Evolutionary conservation across 2,888 invertebrate species (phyloP).

Genomic region (Odontocerum albicorne): DNA sequence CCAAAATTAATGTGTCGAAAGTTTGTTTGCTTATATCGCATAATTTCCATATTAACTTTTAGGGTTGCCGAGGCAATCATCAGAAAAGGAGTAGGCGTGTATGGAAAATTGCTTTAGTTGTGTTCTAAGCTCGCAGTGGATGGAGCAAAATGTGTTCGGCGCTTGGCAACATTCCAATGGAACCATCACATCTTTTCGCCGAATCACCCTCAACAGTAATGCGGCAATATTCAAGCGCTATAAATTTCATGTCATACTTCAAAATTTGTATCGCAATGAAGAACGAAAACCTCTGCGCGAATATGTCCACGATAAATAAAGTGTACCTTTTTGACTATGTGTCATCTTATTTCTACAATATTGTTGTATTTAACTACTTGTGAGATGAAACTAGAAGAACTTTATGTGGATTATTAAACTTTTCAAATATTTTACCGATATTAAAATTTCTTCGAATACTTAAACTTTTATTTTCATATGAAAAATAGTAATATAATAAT

Average conservation of each 20-base stretch:
- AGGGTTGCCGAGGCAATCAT: conserved; percentile 3
- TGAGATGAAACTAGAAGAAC: no score
- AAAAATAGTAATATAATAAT: no score
- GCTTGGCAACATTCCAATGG: conserved; percentile 10
- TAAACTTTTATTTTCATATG: no score
- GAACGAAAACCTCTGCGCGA: not conserved
- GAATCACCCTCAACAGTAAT: conserved; percentile 9
- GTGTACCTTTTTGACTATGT: not conserved
- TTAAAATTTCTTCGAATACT: no score
- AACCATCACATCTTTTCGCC: conserved; percentile 7
- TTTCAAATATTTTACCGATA: no score
- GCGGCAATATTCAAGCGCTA: conserved; percentile 2
- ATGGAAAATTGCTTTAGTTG: conserved; percentile 18
- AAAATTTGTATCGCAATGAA: not conserved
- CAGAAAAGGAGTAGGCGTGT: conserved; percentile 5
- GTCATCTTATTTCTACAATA: not conserved
- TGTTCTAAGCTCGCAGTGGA: conserved; percentile 11
- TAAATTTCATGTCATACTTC: not conserved
- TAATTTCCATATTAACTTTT: conserved; percentile 7
- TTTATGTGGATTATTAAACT: no score
- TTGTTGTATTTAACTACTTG: no score
- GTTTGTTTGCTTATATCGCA: not conserved
- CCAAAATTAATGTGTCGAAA: not conserved
- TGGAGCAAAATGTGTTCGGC: not conserved
- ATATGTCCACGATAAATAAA: not conserved